Evolutionary conservation across 1,140 invertebrate species (phyloP), one percentile per base, ranked within the genome.

Genomic region (Probaryconus sp.): DNA sequence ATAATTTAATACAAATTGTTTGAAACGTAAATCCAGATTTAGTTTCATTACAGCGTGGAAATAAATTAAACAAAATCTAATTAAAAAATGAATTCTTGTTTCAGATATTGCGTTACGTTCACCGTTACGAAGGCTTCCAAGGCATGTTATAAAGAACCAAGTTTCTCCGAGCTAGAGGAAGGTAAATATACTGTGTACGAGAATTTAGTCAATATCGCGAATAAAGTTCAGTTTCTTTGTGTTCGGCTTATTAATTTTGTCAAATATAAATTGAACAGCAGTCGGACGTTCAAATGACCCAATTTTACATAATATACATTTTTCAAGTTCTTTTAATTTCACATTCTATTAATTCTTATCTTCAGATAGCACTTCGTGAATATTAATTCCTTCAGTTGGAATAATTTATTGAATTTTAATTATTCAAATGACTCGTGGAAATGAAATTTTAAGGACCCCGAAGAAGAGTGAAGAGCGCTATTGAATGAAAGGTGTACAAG

Each of bases 31-130:
- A n/a, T n/a, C n/a, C n/a, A n/a, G 11, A 14, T 38, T 38, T 51
- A 20, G n/a, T n/a, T 50, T 35, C 5, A 21, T 17, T 21, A 10
- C 13, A 21, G 24, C 20, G n/a, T 9, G 16, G 4, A 1, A 9
- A 24, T 13, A 30, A 61, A 50, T 43, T 9, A 43, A 14, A 28
- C 9, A 2, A 24, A 6, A 11, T 42, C 16, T 37, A 67, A 64
- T 70, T 37, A n/a, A 51, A 58, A 35, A 51, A 58, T 51, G 51
- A 55, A 48, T 71, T 80, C 64, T 81, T 85, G 75, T 91, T 92
- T 16, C 91, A 95, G 94, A 80, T 95, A 95, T 82, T 95, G 94
- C 80, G 92, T 95, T 2, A 91, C 94, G 76, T 96, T 94, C 77
- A 92, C 94, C 84, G 91, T 96, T 9, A 89, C 92, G 30, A 95